Percentiles rank a stretch among this genome's conserved stretches.
phyloP scores from a whole-genome alignment of 1,140 invertebrate genomes.

The Phortica variegata region DNA sequence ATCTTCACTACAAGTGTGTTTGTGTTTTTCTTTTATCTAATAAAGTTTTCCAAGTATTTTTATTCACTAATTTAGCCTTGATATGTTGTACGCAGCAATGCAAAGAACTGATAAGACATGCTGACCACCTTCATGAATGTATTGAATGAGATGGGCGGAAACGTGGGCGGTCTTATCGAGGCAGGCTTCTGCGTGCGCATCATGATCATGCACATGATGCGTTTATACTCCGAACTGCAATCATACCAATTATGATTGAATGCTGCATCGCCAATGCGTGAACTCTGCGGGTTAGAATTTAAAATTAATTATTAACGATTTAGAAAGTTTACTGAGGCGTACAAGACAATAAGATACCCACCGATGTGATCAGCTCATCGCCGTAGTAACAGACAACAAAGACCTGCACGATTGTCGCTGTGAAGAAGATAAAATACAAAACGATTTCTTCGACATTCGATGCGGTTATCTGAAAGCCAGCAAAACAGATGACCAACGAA shows the following conservation, averaged over 20 bases:
- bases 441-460: slow-evolving; percentile 42
- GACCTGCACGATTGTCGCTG: slow-evolving; percentile 40
- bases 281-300: slow-evolving; percentile 19
- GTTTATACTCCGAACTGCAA: slow-evolving; percentile 29
- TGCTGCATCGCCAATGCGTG: slow-evolving; percentile 32
- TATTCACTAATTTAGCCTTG: too few species aligned
- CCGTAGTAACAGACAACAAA: slow-evolving; percentile 45
- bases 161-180: slow-evolving; percentile 41
- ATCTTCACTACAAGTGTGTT: too few species aligned
- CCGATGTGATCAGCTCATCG: slow-evolving; percentile 44
- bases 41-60: too few species aligned
- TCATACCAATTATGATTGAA: slow-evolving; percentile 43
- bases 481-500: slow-evolving; percentile 41
- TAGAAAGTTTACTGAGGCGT: too few species aligned
- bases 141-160: slow-evolving; percentile 42
- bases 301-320: too few species aligned
- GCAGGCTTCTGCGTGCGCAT: slow-evolving; percentile 40
- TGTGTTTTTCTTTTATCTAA: too few species aligned
- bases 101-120: slow-evolving; percentile 48
- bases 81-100: slow-evolving; percentile 36
- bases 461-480: slow-evolving; percentile 45
- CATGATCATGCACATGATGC: slow-evolving; percentile 34
- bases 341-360: too few species aligned
- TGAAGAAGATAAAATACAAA: slow-evolving; percentile 40
- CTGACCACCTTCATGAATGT: slow-evolving; percentile 48